Evolutionary conservation across 2,113 vertebrate genomes (phyloP).

Genomic region (Hippocampus comes): DNA sequence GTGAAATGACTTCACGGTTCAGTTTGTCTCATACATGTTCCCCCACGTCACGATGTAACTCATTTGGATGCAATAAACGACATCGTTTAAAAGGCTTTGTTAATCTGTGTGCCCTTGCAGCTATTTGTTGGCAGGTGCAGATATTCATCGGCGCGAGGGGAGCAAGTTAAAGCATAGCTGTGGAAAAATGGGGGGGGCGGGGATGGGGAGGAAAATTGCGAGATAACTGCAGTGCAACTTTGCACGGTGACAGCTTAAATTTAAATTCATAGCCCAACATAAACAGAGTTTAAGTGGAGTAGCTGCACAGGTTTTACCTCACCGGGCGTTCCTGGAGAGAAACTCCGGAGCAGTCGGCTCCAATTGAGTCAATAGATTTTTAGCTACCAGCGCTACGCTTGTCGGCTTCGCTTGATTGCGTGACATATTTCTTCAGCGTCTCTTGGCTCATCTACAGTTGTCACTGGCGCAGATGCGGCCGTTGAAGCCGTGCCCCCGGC

Average conservation of each 20-base stretch:
- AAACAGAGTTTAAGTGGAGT: neutral
- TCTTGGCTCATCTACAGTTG: slow-evolving; percentile 60
- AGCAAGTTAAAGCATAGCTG: slow-evolving; percentile 15
- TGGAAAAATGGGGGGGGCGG: neutral
- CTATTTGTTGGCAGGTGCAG: slow-evolving; percentile 11
- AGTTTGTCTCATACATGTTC: neutral
- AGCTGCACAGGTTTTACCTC: slow-evolving; percentile 8
- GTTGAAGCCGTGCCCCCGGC: slow-evolving; percentile 52
- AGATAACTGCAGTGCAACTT: slow-evolving; percentile 16
- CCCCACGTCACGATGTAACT: neutral
- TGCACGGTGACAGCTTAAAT: slow-evolving; percentile 14
- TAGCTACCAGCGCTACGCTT: slow-evolving; percentile 46
- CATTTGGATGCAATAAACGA: slow-evolving; percentile 8
- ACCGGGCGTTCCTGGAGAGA: slow-evolving; percentile 18
- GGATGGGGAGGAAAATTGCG: neutral
- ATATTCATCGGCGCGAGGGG: slow-evolving; percentile 10
- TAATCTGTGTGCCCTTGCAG: neutral
- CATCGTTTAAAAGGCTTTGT: neutral
- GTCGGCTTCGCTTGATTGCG: slow-evolving; percentile 56
- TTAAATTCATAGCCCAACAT: slow-evolving; percentile 12
- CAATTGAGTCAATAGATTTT: slow-evolving; percentile 47
- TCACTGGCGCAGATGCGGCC: slow-evolving; percentile 52
- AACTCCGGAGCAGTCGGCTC: slow-evolving; percentile 27
- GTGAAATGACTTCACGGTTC: slow-evolving; percentile 23
- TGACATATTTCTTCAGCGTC: slow-evolving; percentile 61